Percentiles rank a stretch among this genome's conserved stretches.
phyloP scores from a whole-genome alignment of 2,113 vertebrate species.

The Callithrix jacchus region DNA sequence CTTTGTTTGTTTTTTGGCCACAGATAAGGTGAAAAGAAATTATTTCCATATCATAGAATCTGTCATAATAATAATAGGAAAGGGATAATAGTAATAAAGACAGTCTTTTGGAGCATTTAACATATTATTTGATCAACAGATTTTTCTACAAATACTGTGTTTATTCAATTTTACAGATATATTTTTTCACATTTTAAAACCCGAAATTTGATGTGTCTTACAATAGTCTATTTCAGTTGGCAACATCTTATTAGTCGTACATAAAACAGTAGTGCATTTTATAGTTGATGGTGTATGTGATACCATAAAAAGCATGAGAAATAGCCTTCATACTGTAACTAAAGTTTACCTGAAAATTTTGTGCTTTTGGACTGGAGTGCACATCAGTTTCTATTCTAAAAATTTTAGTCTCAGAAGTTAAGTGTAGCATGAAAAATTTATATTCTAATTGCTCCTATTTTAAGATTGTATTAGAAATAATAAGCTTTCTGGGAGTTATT shows the following conservation, averaged over 20 bases:
- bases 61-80: background rate
- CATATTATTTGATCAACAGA: background rate
- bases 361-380: background rate
- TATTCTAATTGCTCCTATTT: background rate
- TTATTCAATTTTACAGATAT: background rate
- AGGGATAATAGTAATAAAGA: background rate
- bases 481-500: background rate
- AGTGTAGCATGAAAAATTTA: background rate
- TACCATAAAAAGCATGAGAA: background rate
- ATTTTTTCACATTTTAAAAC: slow-evolving; percentile 1
- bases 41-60: background rate
- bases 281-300: background rate
- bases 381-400: background rate
- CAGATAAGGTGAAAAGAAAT: background rate
- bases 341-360: background rate
- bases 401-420: background rate
- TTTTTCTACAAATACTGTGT: background rate
- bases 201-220: background rate
- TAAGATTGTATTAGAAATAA: slow-evolving; percentile 25
- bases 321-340: background rate
- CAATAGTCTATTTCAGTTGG: background rate
- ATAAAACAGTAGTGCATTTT: background rate
- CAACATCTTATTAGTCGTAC: background rate
- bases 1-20: background rate
- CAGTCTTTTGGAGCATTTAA: background rate